Evolutionary conservation across 2,113 vertebrate genomes (phyloP).

Genomic region (Regulus satrapa): DNA sequence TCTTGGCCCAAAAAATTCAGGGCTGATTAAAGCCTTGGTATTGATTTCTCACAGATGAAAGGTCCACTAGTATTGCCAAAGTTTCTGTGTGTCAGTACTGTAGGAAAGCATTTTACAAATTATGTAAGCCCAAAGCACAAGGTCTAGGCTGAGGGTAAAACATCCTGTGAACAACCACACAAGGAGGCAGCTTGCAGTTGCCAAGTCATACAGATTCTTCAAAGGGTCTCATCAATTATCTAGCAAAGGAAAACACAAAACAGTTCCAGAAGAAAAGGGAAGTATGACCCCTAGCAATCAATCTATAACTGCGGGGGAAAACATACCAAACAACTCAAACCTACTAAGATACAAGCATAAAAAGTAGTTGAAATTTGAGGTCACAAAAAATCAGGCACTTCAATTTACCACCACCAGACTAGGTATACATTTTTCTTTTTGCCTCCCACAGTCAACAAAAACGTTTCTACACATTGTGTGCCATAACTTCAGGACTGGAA

Average conservation of each 20-base stretch:
- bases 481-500: background rate
- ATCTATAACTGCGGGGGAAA: background rate
- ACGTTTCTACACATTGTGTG: background rate
- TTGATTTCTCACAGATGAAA: background rate
- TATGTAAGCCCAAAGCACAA: background rate
- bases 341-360: background rate
- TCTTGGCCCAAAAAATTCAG: background rate
- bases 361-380: background rate
- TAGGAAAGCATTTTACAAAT: background rate
- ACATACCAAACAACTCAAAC: background rate
- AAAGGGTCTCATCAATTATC: background rate
- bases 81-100: background rate
- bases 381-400: background rate
- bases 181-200: background rate
- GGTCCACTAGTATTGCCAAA: background rate
- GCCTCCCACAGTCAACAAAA: background rate
- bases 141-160: background rate
- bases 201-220: background rate
- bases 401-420: background rate
- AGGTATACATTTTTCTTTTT: background rate
- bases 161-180: conserved; percentile 6
- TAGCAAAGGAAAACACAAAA: background rate
- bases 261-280: background rate
- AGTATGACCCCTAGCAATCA: background rate
- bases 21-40: background rate